Conservation (phyloP, 53 echinoderm and acorn worm species). For the Arbacia lixula region DNA sequence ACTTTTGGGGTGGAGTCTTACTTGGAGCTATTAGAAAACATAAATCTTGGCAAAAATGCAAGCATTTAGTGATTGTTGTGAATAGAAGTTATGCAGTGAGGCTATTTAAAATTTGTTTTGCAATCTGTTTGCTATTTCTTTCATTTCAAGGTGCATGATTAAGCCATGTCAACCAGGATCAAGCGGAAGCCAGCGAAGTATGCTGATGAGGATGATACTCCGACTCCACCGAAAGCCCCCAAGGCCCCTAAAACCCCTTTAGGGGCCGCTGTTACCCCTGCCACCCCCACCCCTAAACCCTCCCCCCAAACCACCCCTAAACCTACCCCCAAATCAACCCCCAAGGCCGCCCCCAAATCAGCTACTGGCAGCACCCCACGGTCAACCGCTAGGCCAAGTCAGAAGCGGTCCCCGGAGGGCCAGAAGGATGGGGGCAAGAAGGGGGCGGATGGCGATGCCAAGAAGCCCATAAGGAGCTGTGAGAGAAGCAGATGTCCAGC, state of each 20-base stretch:
- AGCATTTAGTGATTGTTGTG: no score
- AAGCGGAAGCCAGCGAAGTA: constrained; percentile 81
- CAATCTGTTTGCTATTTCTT: no score
- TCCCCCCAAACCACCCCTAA: not conserved
- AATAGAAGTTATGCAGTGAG: no score
- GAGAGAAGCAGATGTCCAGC: constrained; percentile 93
- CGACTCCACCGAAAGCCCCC: constrained; percentile 5
- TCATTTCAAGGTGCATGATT: no score
- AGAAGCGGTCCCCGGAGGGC: constrained; percentile 28
- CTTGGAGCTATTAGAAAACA: no score
- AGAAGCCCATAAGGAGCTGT: constrained; percentile 77
- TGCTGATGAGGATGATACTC: constrained; percentile 70
- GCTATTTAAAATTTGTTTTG: no score
- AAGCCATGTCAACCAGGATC: constrained; percentile 70
- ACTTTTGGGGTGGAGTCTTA: no score
- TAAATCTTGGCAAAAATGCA: no score
- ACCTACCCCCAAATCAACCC: constrained; percentile 16
- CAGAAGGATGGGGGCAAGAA: constrained; percentile 31
- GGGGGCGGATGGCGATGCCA: constrained; percentile 41
- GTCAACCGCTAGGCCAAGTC: not conserved
- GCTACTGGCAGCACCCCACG: constrained; percentile 4
- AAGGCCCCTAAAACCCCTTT: constrained; percentile 6
- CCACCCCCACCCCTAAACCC: not conserved
- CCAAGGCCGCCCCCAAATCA: not conserved
- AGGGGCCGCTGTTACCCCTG: not conserved